Conservation (phyloP, 2,888 invertebrate species). For the Tetanocera ferruginea region DNA sequence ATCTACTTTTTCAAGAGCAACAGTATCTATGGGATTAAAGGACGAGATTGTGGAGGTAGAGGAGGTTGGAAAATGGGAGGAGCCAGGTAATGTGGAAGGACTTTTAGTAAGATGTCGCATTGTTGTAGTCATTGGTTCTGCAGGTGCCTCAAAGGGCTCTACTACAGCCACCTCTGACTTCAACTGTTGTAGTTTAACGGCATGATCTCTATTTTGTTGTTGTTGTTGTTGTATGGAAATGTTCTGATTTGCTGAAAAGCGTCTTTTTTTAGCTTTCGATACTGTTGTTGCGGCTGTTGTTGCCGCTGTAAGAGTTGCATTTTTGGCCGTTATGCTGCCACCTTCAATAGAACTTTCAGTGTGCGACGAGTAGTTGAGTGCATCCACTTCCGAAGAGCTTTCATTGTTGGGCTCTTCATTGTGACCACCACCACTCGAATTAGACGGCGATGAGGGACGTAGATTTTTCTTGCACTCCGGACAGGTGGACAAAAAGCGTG, state of each 20-base stretch:
- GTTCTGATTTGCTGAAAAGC: conserved; percentile 38
- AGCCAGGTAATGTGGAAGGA: background rate
- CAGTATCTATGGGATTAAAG: background rate
- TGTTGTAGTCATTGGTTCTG: conserved; percentile 31
- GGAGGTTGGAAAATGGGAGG: background rate
- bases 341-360: conserved; percentile 65
- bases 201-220: conserved; percentile 49
- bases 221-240: background rate
- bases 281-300: conserved; percentile 7
- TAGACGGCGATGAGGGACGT: conserved; percentile 64
- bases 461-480: conserved; percentile 80
- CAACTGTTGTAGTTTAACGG: conserved; percentile 53
- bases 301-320: conserved; percentile 41
- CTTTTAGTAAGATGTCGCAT: conserved; percentile 31
- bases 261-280: conserved; percentile 36
- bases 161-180: background rate
- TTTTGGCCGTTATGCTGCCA: conserved; percentile 53
- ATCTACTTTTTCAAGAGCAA: background rate
- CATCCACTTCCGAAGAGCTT: conserved; percentile 68
- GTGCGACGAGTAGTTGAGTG: conserved; percentile 62
- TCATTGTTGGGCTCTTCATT: conserved; percentile 66
- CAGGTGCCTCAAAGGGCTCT: conserved; percentile 40
- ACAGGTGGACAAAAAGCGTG: conserved; percentile 94
- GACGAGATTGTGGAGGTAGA: background rate
- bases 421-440: conserved; percentile 47